phyloP scores from a whole-genome alignment of 2,113 vertebrate species.

The Nothoprocta perdicaria region DNA sequence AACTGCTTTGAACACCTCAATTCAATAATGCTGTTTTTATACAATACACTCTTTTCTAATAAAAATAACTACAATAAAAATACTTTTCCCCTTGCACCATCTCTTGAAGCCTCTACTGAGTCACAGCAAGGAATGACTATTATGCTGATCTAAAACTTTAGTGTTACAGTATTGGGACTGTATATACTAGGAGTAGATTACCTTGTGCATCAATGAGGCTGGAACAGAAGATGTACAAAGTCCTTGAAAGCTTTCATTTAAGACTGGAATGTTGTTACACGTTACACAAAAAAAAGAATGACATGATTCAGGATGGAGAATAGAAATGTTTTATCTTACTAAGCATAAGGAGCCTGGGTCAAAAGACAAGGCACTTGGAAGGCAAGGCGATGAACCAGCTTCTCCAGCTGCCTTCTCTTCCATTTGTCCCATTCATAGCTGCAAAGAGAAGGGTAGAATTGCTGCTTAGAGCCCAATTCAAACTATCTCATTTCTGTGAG shows the following conservation, averaged over 20 bases:
- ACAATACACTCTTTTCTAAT: constrained; percentile 67
- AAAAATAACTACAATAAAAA: constrained; percentile 63
- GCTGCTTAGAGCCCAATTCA: not conserved
- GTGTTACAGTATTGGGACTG: not conserved
- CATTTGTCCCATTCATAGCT: not conserved
- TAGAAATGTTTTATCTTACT: not conserved
- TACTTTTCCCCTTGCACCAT: not conserved
- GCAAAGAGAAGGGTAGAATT: not conserved
- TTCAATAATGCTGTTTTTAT: constrained; percentile 61
- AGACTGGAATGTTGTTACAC: not conserved
- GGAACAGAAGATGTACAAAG: constrained; percentile 18
- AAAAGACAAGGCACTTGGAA: not conserved
- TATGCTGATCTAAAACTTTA: constrained; percentile 54
- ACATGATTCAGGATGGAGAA: not conserved
- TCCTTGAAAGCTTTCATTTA: constrained; percentile 32
- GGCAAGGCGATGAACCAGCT: not conserved
- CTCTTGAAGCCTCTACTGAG: constrained; percentile 44
- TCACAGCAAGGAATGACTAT: constrained; percentile 64
- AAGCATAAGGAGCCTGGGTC: not conserved
- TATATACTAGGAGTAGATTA: constrained; percentile 54
- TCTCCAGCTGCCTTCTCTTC: not conserved
- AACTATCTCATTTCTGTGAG: not conserved
- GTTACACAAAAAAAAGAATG: constrained; percentile 11
- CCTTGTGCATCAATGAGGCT: constrained; percentile 44
- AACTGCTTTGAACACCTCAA: constrained; percentile 65